phyloP scores from a whole-genome alignment of 2,888 invertebrate species.

The Sipha maydis region DNA sequence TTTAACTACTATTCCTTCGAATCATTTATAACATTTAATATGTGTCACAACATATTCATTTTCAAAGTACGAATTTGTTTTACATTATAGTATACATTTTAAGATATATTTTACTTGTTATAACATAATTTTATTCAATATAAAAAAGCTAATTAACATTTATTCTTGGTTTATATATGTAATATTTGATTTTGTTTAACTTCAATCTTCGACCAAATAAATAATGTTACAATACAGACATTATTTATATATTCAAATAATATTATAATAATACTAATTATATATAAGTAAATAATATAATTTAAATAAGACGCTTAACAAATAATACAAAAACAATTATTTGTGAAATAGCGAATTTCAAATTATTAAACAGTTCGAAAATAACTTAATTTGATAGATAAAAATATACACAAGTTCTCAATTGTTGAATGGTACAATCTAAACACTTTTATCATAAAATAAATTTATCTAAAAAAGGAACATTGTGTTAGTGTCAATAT shows the following conservation, averaged over 20 bases:
- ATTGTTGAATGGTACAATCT: slow-evolving; percentile 10
- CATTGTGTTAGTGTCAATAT: slow-evolving; percentile 50
- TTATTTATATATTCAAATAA: not conserved
- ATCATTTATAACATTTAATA: not conserved
- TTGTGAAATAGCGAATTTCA: slow-evolving; percentile 1
- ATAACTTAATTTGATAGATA: slow-evolving; percentile 21
- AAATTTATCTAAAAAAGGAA: slow-evolving; percentile 45
- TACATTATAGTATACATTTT: not conserved
- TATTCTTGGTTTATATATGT: slow-evolving; percentile 28
- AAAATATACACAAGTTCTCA: slow-evolving; percentile 23
- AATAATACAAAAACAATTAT: slow-evolving; percentile 31
- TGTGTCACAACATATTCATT: not conserved
- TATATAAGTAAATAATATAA: slow-evolving; percentile 9
- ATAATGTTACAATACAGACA: slow-evolving; percentile 2
- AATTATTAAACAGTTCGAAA: slow-evolving; percentile 31
- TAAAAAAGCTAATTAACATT: slow-evolving; percentile 13
- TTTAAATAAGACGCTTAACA: slow-evolving; percentile 49
- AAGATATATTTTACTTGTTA: not conserved
- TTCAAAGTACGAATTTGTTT: not conserved
- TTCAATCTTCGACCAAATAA: slow-evolving; percentile 24
- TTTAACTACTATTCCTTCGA: not conserved
- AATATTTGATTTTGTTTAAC: slow-evolving; percentile 48
- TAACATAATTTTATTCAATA: not conserved
- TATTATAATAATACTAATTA: slow-evolving; percentile 7
- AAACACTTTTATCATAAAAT: slow-evolving; percentile 15